Percentiles rank a stretch among this genome's conserved stretches.
These are phyloP conservation scores for Poeciliopsis retropinna DNA, from an alignment of 2,113 vertebrate species.

Conservation along the genomic window DNA sequence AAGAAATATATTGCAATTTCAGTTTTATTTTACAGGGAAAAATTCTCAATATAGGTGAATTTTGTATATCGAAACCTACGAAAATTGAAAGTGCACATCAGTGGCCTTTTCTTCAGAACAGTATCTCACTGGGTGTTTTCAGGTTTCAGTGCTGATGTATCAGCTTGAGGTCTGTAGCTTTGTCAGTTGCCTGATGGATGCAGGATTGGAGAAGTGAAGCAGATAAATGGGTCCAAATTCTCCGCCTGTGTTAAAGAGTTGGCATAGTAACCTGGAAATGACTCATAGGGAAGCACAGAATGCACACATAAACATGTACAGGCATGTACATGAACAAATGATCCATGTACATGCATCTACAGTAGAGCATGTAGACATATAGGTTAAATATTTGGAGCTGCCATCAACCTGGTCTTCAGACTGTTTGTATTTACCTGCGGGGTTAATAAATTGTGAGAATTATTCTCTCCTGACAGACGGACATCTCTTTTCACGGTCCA, in stretches of 20 bases:
- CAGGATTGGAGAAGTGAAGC: slow-evolving; percentile 2
- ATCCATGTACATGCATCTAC: slow-evolving; percentile 13
- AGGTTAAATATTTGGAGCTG: slow-evolving; percentile 64
- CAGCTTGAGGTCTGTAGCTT: slow-evolving; percentile 18
- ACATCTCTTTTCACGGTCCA: slow-evolving; percentile 40
- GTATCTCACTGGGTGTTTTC: neutral
- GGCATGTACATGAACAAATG: neutral
- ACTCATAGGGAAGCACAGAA: neutral
- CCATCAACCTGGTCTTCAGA: slow-evolving; percentile 31
- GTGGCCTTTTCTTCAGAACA: slow-evolving; percentile 32
- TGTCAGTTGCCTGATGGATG: slow-evolving; percentile 43
- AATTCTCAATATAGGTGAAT: neutral
- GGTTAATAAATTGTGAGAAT: slow-evolving; percentile 34
- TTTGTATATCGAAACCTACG: neutral
- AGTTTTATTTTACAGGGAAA: neutral
- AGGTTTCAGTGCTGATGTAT: neutral
- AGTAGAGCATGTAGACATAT: slow-evolving; percentile 16
- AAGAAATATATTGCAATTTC: too few species aligned
- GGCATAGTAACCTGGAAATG: slow-evolving; percentile 57
- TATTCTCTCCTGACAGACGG: slow-evolving; percentile 43
- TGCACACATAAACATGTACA: neutral
- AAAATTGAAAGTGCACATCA: slow-evolving; percentile 1
- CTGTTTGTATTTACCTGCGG: slow-evolving; percentile 53
- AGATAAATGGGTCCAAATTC: slow-evolving; percentile 35
- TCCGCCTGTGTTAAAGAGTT: slow-evolving; percentile 22